Evolutionary conservation across 1,140 invertebrate genomes (phyloP).

Genomic region (Metaphire vulgaris): DNA sequence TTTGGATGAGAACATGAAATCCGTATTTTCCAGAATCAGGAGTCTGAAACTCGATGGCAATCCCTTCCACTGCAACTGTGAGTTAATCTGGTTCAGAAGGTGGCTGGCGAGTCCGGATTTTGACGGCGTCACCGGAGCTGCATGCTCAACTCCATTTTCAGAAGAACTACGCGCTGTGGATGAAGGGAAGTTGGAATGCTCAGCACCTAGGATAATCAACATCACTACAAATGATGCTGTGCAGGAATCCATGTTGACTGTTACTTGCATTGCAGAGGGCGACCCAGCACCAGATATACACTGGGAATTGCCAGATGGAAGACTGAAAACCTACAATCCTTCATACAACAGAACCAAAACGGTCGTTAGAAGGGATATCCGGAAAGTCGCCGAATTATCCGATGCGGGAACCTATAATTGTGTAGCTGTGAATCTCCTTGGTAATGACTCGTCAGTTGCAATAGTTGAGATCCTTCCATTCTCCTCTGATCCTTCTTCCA

Average conservation of each 20-base stretch:
- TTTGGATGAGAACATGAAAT: background rate
- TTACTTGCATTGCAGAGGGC: background rate
- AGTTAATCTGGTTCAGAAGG: background rate
- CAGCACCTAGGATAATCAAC: background rate
- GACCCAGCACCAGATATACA: background rate
- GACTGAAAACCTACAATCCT: background rate
- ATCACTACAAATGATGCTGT: background rate
- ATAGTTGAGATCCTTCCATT: background rate
- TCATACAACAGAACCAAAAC: background rate
- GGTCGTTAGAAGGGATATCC: background rate
- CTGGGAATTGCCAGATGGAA: background rate
- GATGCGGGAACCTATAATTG: background rate
- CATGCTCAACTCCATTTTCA: background rate
- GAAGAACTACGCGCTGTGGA: background rate
- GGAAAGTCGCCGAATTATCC: background rate
- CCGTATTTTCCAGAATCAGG: background rate
- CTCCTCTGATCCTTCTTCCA: background rate
- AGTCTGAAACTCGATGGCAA: background rate
- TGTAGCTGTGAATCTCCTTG: background rate
- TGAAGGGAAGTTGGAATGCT: background rate
- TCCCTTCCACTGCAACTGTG: background rate
- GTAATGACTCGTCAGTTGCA: background rate
- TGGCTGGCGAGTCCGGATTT: background rate
- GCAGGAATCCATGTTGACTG: background rate
- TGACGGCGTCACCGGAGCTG: background rate